These are phyloP conservation scores for Enteromius radiatus DNA, from an alignment of 2,797 vertebrate genomes.

Conservation along the genomic window DNA sequence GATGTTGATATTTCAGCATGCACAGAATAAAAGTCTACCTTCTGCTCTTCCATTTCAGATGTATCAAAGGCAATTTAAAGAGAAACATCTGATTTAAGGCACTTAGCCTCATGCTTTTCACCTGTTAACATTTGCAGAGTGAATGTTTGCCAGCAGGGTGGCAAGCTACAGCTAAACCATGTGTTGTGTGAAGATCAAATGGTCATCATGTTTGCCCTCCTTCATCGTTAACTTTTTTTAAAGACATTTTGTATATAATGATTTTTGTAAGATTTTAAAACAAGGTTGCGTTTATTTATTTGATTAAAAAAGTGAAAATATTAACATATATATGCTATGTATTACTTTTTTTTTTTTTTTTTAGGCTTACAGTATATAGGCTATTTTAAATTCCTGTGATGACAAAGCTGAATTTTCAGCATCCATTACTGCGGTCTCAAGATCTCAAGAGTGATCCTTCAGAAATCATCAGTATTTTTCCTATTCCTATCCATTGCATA, in stretches of 20 bases:
- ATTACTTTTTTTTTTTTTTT: neutral
- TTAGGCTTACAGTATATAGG: too few species aligned
- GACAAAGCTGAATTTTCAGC: neutral
- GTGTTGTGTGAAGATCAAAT: neutral
- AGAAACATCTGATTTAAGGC: slow-evolving; percentile 30
- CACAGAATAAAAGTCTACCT: slow-evolving; percentile 20
- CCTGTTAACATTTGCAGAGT: neutral
- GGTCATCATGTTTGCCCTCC: neutral
- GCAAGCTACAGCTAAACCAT: neutral
- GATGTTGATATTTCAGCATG: slow-evolving; percentile 48
- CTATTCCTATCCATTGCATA: neutral
- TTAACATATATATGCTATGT: neutral
- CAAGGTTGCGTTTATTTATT: neutral
- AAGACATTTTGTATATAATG: neutral
- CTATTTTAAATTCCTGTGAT: neutral
- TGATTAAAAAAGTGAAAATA: neutral
- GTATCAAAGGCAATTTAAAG: slow-evolving; percentile 36
- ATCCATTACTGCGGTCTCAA: neutral
- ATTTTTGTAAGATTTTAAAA: neutral
- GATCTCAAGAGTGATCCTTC: neutral
- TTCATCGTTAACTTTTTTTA: neutral
- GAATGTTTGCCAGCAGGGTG: neutral
- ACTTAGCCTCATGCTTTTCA: slow-evolving; percentile 9
- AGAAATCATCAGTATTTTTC: neutral
- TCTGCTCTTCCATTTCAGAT: slow-evolving; percentile 18